Base-by-base conservation (phyloP, 1,140 invertebrate genomes). In the Manduca sexta region DNA sequence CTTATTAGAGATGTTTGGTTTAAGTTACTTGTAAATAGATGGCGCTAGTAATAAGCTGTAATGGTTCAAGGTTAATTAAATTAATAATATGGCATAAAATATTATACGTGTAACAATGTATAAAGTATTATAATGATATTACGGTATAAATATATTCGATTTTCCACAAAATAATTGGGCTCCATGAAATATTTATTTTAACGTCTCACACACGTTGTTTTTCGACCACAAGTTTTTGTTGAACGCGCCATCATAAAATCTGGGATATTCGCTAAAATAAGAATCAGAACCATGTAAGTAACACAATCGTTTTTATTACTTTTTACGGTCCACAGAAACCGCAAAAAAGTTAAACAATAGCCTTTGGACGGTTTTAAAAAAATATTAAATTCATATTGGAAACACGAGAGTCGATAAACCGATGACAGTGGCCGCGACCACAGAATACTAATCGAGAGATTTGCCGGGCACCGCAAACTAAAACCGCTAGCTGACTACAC, bases 381-480 rank as follows among this genome's bases (percentile, higher is more conserved):
- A 56, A 69, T 54, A 60, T 63, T 49, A 59, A 58, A 53, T 57
- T 52, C 44, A 55, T 49, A 52, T 46, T 60, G 52, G 54, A 60
- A 62, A 59, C 55, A 55, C 47, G 50, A 38, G 43, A 55, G 34
- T 41, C 57, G 48, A 60, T 70, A 67, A 71, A 64, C 56, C 63
- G 52, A 54, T 66, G 69, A 68, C 64, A 70, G 59, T 31, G 21
- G 52, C 45, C 49, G 49, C 60, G 49, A 60, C 70, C 74, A 40
- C 74, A 74, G 63, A 68, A 76, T 75, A 69, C 70, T 70, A 75
- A 80, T 69, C 69, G 67, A 54, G 56, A 72, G 66, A 74, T 80
- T 74, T 69, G 68, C 59, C 39, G 45, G 12, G 44, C 49, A 76
- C 71, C 75, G 57, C 69, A 69, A 60, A 55, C 57, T 45, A 60